Percentiles rank a stretch among this genome's conserved stretches.
Evolutionary conservation across 2,797 vertebrate species (phyloP).

Genomic region (Microhierax caerulescens): DNA sequence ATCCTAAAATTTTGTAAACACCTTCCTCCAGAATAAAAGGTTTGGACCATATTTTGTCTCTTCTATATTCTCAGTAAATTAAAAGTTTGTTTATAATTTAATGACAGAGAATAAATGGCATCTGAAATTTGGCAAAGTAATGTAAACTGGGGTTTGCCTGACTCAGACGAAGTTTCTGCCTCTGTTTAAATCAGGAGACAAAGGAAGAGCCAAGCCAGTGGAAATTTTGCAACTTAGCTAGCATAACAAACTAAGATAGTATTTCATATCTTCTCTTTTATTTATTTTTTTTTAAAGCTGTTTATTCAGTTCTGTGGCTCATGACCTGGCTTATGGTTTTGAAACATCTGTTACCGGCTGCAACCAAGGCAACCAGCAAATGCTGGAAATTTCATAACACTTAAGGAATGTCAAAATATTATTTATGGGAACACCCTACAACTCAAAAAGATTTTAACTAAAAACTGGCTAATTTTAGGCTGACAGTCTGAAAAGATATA

Average conservation of each 20-base stretch:
- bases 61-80: not conserved
- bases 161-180: not conserved
- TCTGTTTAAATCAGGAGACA: not conserved
- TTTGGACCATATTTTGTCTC: not conserved
- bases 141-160: conserved; percentile 13
- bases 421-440: conserved; percentile 8
- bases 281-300: not conserved
- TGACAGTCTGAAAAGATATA: not conserved
- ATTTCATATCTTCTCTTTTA: not conserved
- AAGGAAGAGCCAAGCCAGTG: conserved; percentile 1
- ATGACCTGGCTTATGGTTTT: conserved; percentile 41
- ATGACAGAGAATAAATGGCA: not conserved
- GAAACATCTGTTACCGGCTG: conserved; percentile 41
- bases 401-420: conserved; percentile 40
- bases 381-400: conserved; percentile 30
- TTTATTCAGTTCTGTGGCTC: conserved; percentile 8
- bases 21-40: not conserved
- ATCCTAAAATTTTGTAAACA: not conserved
- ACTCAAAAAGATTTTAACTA: not conserved
- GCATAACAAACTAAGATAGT: not conserved
- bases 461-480: not conserved
- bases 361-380: conserved; percentile 41
- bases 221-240: conserved; percentile 27
- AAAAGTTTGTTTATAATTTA: conserved; percentile 19
- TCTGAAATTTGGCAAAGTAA: conserved; percentile 11